Evolutionary conservation across 2,113 vertebrate species (phyloP), one percentile per base, ranked within the genome.

Genomic region (Pomatostomus ruficeps): DNA sequence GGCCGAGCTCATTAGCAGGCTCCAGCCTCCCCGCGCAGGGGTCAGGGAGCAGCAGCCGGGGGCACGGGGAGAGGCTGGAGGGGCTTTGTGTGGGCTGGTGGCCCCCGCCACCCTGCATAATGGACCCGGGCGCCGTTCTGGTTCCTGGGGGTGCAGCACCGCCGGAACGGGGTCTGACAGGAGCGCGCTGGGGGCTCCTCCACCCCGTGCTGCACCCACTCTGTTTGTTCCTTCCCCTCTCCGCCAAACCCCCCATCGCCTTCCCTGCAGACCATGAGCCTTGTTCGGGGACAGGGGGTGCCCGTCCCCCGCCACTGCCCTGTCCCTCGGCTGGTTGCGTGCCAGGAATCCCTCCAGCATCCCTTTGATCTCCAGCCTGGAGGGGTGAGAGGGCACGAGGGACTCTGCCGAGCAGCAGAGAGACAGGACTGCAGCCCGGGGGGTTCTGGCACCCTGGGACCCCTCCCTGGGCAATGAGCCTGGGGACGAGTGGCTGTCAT

Each of bases 31-130:
- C 85, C 7, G 48, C 61, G 1, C 57, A 0, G 85, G 36, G 88
- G 89, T 85, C 93, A 73, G 72, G 28, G 93, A 96, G 79, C 93
- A 63, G 94, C 81, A 78, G 94, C 81, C 52, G 9, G 51, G 80
- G 49, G 40, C 16, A 17, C 3, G 20, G 75, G 83, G 66, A 79
- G 66, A 12, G 40, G 76, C 88, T 68, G 63, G 6, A 80, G 94
- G 85, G 29, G 38, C 61, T 85, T 78, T 87, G 82, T 88, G 94
- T 35, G 94, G 66, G 78, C 81, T 77, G 63, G 28, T 2, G 1
- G 18, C 48, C 68, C 68, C 72, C 10, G 0, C 14, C 24, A 1
- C 11, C 25, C 51, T 7, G 2, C 42, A 57, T 7, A 2, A 3
- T 7, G 9, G 16, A 22, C 14, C 49, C 4, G 0, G 12, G 3